Evolutionary conservation across 2,113 vertebrate species (phyloP), one percentile per base, ranked within the genome.

Genomic region (Charadrius vociferus): DNA sequence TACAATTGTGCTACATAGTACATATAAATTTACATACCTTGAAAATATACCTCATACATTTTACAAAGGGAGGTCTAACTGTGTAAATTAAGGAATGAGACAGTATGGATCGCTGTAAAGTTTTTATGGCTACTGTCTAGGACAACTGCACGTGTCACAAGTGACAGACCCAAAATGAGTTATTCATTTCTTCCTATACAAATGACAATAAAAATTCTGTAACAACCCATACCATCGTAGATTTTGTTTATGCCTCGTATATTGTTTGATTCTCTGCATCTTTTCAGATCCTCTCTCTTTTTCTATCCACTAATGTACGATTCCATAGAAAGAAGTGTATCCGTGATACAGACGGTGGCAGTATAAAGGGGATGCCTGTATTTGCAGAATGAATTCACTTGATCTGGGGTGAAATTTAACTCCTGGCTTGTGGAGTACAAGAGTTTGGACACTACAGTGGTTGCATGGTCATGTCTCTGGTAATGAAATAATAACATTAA

Each of bases 11-110:
- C 77, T 73, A 27, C 27, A 13, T 27, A 91, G 77, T 73, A 81
- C 58, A 12, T 65, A 49, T 81, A 43, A 88, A 95, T 95, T 91
- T 84, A 95, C 88, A 94, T 89, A 75, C 70, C 80, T 88, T 77
- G 90, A 83, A 97, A 95, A 97, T 89, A 74, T 20, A 75, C 84
- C 95, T 94, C 90, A 87, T 65, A 71, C 61, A 49, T 88, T 75
- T 92, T 49, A 41, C 80, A 71, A 75, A 95, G 83, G n/a, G 47
- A 79, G n/a, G 43, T 79, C 66, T 63, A 56, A 55, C 79, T 74
- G 59, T 75, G 41, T 98, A 86, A 95, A 96, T 95, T 36, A 90
- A 89, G 77, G 53, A 84, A 59, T 59, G 91, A 88, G 93, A 34
- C 68, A 74, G 61, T 78, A 1, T 80, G 65, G 77, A 47, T 94